Base-by-base conservation (phyloP, 2,113 vertebrate genomes). In the Chionomys nivalis region DNA sequence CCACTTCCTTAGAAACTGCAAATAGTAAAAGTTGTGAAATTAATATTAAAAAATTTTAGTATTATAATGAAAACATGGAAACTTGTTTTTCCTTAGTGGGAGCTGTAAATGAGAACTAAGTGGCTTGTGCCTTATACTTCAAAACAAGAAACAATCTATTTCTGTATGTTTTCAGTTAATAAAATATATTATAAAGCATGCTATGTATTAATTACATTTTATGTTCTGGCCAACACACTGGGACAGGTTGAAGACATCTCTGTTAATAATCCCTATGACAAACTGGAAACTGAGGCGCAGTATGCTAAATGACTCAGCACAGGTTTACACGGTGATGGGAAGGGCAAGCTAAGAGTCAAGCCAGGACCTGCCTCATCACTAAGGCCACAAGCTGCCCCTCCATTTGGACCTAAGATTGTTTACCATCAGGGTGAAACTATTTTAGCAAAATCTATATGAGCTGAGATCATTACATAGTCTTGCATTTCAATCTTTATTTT, bases 101-200 rank as follows among this genome's bases (percentile, higher is more conserved):
- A 36, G 55, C 31, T 89, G 14, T 58, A 49, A 86, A 63, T 68
- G 47, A 96, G 16, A 89, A 70, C 42, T 61, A 58, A 65, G 36
- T 75, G n/a, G 3, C 83, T 91, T 90, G 33, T 75, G 36, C 33
- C 26, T 31, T 52, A 70, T 89, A 33, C 87, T 85, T 93, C 23
- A 49, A 44, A 93, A 55, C 14, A 70, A 47, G 63, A 70, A 94
- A 63, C n/a, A 72, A 55, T 66, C 28, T 77, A 2, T 87, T 75
- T 87, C 28, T 91, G 2, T 77, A 1, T 86, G 39, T 76, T 97
- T 93, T 87, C 31, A 94, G 58, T n/a, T 23, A 87, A 79, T 75
- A 63, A 63, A 73, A 75, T 21, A 87, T 93, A 87, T 92, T 79
- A 58, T 61, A 85, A 83, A 88, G 78, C 72, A 87, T 81, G 19